Evolutionary conservation across 1,140 invertebrate genomes (phyloP).

Genomic region (Ceratina calcarata): DNA sequence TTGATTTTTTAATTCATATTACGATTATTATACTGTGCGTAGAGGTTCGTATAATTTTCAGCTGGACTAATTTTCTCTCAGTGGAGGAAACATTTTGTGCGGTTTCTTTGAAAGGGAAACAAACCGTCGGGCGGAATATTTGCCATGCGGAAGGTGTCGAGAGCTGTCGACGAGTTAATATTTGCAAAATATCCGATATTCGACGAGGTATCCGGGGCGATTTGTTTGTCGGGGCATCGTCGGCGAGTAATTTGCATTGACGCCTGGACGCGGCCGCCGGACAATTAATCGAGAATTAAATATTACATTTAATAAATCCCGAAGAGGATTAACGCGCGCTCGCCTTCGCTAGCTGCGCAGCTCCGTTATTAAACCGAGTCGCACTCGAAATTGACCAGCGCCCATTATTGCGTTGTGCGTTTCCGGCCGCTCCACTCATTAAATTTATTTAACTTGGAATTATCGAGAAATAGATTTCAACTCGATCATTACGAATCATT

Average conservation of each 20-base stretch:
- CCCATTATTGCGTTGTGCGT: background rate
- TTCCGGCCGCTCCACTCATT: slow-evolving; percentile 6
- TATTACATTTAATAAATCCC: slow-evolving; percentile 43
- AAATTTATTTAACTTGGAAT: slow-evolving; percentile 27
- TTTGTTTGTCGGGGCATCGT: slow-evolving; percentile 15
- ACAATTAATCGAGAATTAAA: slow-evolving; percentile 34
- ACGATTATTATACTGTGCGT: no score
- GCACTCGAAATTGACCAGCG: slow-evolving; percentile 10
- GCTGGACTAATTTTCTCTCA: background rate
- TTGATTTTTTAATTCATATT: no score
- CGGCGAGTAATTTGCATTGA: slow-evolving; percentile 26
- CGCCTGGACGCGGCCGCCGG: background rate
- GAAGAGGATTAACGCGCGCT: slow-evolving; percentile 22
- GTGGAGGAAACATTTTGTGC: background rate
- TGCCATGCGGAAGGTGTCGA: slow-evolving; percentile 19
- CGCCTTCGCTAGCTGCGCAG: background rate
- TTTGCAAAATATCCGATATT: slow-evolving; percentile 37
- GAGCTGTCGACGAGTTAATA: slow-evolving; percentile 30
- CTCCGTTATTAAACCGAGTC: slow-evolving; percentile 14
- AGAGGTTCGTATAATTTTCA: no score
- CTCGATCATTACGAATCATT: background rate
- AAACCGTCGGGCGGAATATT: slow-evolving; percentile 24
- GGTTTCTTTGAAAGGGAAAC: background rate
- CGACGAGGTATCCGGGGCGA: slow-evolving; percentile 17
- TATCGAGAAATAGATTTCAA: background rate